Conservation (phyloP, 2,113 vertebrate species). For the Larimichthys crocea region DNA sequence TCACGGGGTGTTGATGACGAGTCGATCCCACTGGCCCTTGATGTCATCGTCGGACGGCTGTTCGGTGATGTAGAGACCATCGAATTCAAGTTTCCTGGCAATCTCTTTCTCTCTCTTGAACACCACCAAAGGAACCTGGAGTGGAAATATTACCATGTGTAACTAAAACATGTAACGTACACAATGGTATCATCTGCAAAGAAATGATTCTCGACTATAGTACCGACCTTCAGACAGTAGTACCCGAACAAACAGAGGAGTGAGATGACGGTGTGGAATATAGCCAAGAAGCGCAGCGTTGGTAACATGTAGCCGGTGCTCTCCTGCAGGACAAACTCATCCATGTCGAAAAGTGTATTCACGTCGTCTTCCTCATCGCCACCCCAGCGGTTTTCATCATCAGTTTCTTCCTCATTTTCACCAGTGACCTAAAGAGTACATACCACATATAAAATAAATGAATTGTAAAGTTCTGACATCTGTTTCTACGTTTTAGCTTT, state of each 20-base stretch:
- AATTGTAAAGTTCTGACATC: neutral
- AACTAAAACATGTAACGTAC: neutral
- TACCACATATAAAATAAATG: neutral
- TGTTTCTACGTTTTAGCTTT: neutral
- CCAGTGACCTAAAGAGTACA: slow-evolving; percentile 87
- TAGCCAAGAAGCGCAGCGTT: slow-evolving; percentile 89
- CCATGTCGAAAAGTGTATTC: slow-evolving; percentile 88
- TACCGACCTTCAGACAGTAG: slow-evolving; percentile 92
- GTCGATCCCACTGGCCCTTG: slow-evolving; percentile 98
- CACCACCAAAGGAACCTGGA: slow-evolving; percentile 94
- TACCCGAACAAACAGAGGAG: slow-evolving; percentile 95
- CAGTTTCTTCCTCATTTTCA: slow-evolving; percentile 86
- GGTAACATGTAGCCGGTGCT: slow-evolving; percentile 97
- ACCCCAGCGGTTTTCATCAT: slow-evolving; percentile 86
- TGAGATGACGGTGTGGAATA: slow-evolving; percentile 95
- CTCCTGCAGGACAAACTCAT: slow-evolving; percentile 97
- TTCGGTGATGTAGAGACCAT: slow-evolving; percentile 97
- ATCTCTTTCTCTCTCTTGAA: slow-evolving; percentile 99
- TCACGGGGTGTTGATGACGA: slow-evolving; percentile 98
- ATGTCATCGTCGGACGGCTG: slow-evolving; percentile 98
- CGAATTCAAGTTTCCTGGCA: slow-evolving; percentile 96
- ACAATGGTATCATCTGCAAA: neutral
- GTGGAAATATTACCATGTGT: neutral
- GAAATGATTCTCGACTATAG: neutral
- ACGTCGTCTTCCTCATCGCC: slow-evolving; percentile 86